These are phyloP conservation scores for Tachycineta bicolor DNA, from an alignment of 2,113 vertebrate species.

Conservation along the genomic window DNA sequence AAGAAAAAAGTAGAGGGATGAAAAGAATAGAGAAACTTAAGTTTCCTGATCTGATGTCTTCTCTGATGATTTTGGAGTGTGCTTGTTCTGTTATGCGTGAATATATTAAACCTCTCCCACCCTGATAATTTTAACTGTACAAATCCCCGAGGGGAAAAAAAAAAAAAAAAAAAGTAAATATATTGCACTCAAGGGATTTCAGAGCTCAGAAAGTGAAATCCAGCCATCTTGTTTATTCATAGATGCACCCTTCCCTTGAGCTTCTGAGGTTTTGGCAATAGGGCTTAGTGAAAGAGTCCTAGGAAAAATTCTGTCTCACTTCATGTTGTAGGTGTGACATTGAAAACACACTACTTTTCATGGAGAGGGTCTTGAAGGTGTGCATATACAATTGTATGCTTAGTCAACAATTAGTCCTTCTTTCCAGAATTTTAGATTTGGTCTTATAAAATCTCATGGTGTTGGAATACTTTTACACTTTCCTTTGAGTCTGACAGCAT, in stretches of 20 bases:
- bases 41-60: not conserved
- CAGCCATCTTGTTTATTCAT: not conserved
- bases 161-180: not conserved
- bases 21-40: not conserved
- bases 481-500: not conserved
- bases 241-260: not conserved
- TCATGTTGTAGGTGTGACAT: not conserved
- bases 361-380: not conserved
- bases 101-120: not conserved
- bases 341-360: not conserved
- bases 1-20: not conserved
- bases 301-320: not conserved
- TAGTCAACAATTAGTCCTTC: not conserved
- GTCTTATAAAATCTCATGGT: not conserved
- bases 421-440: not conserved
- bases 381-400: not conserved
- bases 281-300: not conserved
- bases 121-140: not conserved
- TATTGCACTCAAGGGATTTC: not conserved
- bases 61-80: not conserved
- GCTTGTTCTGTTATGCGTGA: not conserved
- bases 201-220: not conserved
- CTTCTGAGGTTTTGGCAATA: not conserved
- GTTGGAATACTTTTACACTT: not conserved
- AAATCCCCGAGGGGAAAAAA: not conserved